These are phyloP conservation scores for Suncus etruscus DNA, from an alignment of 2,113 vertebrate genomes.

Conservation along the genomic window DNA sequence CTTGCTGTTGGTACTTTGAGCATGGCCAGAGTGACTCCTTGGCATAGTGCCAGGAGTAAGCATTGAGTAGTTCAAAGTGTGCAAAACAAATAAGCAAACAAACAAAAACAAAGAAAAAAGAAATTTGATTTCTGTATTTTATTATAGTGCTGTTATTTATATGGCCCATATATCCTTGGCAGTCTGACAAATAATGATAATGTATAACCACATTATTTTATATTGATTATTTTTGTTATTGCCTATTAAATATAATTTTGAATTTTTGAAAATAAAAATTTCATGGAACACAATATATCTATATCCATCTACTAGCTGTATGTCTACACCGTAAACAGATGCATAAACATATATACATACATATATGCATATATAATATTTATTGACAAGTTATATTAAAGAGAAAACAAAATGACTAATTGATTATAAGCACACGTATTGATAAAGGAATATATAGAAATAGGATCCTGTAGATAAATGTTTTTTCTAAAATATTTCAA, in stretches of 20 bases:
- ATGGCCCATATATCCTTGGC: neutral
- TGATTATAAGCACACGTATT: neutral
- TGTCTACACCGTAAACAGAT: neutral
- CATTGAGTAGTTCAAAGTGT: too few species aligned
- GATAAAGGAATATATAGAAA: neutral
- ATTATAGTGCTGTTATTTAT: neutral
- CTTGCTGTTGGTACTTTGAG: neutral
- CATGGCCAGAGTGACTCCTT: too few species aligned
- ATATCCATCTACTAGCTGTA: neutral
- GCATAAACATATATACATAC: neutral
- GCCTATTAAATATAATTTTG: neutral
- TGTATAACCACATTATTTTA: neutral
- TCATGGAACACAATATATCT: neutral
- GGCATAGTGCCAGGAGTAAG: too few species aligned
- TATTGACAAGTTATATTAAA: neutral
- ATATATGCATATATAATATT: neutral
- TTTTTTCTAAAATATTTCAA: too few species aligned
- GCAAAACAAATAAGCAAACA: too few species aligned
- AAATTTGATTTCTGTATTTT: too few species aligned
- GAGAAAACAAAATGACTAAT: neutral
- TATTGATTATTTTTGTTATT: neutral
- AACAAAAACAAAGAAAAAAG: too few species aligned
- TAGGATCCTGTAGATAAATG: too few species aligned
- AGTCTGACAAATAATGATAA: neutral
- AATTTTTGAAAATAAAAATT: neutral